Percentiles rank a stretch among this genome's conserved stretches.
Evolutionary conservation across 1,140 invertebrate species (phyloP).

Genomic region (Semibalanus balanoides): DNA sequence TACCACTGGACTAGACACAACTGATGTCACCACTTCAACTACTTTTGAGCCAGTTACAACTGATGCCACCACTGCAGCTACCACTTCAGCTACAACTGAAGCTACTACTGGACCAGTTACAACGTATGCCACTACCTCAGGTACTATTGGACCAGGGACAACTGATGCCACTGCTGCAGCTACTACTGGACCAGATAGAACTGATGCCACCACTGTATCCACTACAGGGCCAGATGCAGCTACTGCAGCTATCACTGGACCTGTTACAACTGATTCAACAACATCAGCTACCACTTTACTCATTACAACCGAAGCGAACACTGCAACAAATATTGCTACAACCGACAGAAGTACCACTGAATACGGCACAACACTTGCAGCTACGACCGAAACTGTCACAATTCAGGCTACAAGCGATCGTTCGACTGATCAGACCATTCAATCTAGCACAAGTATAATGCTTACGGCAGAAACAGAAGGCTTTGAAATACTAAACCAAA

Average conservation of each 20-base stretch:
- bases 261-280: background rate
- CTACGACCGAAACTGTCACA: background rate
- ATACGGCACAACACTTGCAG: background rate
- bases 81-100: background rate
- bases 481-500: no score
- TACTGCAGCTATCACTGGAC: background rate
- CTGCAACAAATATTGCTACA: constrained; percentile 4
- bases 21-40: background rate
- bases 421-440: no score
- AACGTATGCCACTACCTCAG: no score
- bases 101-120: background rate
- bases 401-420: no score
- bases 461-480: no score
- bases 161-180: background rate
- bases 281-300: background rate
- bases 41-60: background rate
- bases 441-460: no score
- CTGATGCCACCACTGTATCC: background rate
- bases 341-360: background rate
- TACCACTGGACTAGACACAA: background rate
- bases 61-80: background rate
- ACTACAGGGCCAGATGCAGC: background rate
- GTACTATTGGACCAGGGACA: background rate
- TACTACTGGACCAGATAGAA: background rate
- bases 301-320: background rate